Evolutionary conservation across 2,113 vertebrate genomes (phyloP).

Genomic region (Melanotaenia duboulayi): DNA sequence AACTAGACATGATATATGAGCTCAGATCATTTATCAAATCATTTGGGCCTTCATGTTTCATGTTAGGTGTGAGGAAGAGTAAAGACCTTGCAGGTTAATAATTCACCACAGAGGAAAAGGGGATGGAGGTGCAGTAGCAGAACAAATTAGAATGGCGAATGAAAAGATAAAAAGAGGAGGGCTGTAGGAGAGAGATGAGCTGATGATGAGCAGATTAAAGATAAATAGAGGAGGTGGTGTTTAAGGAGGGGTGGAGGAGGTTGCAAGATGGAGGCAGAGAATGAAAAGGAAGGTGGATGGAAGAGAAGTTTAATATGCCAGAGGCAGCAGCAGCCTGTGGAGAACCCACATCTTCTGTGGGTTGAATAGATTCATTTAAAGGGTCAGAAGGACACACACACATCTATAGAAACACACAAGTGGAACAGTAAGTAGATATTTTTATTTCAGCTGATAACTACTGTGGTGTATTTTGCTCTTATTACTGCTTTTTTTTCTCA

Average conservation of each 20-base stretch:
- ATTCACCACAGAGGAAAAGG: slow-evolving; percentile 37
- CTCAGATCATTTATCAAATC: slow-evolving; percentile 30
- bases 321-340: slow-evolving; percentile 36
- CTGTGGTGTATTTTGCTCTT: slow-evolving; percentile 26
- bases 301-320: slow-evolving; percentile 64
- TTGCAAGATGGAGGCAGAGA: slow-evolving; percentile 17
- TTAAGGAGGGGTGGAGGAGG: background rate
- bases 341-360: slow-evolving; percentile 51
- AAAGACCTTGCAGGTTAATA: slow-evolving; percentile 49
- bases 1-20: slow-evolving; percentile 20
- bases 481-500: background rate
- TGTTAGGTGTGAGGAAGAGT: slow-evolving; percentile 33
- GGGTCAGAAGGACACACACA: slow-evolving; percentile 18
- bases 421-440: slow-evolving; percentile 27
- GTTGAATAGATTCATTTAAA: slow-evolving; percentile 63
- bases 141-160: slow-evolving; percentile 39
- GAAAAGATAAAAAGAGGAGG: slow-evolving; percentile 32
- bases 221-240: slow-evolving; percentile 33
- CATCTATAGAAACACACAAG: background rate
- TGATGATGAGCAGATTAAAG: slow-evolving; percentile 56
- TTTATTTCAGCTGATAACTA: slow-evolving; percentile 41
- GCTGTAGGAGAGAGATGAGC: slow-evolving; percentile 33
- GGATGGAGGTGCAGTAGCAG: slow-evolving; percentile 23
- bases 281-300: slow-evolving; percentile 28
- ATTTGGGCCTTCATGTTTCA: slow-evolving; percentile 17